Base-by-base conservation (phyloP, 2,113 vertebrate genomes). In the Columba livia region DNA sequence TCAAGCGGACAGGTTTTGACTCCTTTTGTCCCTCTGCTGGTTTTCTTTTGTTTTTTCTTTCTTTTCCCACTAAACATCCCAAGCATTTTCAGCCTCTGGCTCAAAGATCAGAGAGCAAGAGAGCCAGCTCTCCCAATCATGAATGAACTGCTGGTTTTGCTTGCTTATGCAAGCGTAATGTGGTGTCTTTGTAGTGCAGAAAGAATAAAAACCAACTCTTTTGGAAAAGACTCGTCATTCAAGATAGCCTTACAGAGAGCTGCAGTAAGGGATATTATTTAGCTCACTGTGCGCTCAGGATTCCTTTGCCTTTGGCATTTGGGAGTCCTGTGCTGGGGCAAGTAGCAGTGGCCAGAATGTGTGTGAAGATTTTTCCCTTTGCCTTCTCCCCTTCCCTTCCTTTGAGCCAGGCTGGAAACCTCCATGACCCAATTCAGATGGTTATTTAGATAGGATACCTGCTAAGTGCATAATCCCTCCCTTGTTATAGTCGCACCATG, bases 21-120 rank as follows among this genome's bases (percentile, higher is more conserved):
- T 94, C 31, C 69, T 92, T 97, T 96, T 95, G 79, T 92, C 25
- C 19, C 47, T 90, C 26, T 72, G 36, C 32, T 42, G 40, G 19
- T 8, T 48, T 32, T 64, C 24, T 29, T 29, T 31, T 6, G 13
- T 6, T 5, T 11, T n/a, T 42, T 7, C 42, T 20, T 36, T 25
- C 8, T 44, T 42, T 53, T 34, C 66, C 32, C 36, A 17, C 54
- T 81, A 38, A 79, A 79, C 53, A 91, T 89, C 81, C 50, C 25
- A 75, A 80, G 71, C 42, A 36, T 91, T 96, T 93, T 64, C 60
- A 72, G 47, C 53, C 48, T 58, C 44, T 88, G 73, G 44, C 69
- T 75, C 57, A 36, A 81, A 92, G 92, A 95, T 96, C 69, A 81
- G 82, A 95, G 81, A 28, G 40, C 0, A 1, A 47, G 34, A 44